Conservation (phyloP, 2,797 vertebrate genomes). For the Sebastiscus albofasciatus region DNA sequence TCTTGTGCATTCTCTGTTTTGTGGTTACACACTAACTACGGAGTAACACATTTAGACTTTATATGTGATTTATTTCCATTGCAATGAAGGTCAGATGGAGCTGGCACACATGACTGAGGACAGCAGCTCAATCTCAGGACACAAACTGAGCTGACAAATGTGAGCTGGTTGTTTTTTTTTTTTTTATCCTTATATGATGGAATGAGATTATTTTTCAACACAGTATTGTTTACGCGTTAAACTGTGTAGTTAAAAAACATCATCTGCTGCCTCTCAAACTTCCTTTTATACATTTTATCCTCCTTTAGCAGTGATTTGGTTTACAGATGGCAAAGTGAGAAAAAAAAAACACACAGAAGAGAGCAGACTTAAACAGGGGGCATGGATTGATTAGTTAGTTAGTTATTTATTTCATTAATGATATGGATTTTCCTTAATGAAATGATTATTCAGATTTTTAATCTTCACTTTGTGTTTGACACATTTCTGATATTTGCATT, state of each 20-base stretch:
- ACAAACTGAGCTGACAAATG: background rate
- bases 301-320: background rate
- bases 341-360: background rate
- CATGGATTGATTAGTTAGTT: background rate
- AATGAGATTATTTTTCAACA: conserved; percentile 14
- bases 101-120: conserved; percentile 26
- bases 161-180: background rate
- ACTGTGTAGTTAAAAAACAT: conserved; percentile 1
- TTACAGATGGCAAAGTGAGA: background rate
- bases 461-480: background rate
- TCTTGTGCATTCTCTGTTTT: conserved; percentile 18
- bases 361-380: background rate
- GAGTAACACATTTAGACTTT: conserved; percentile 71
- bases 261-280: background rate
- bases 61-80: conserved; percentile 76
- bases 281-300: background rate
- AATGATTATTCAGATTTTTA: background rate
- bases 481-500: background rate
- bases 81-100: conserved; percentile 52
- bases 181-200: background rate
- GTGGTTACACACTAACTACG: conserved; percentile 71
- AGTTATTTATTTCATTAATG: background rate
- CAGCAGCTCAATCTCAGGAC: background rate
- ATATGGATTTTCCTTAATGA: background rate
- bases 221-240: background rate